Base-by-base conservation (phyloP, 1,140 invertebrate genomes). In the Camponotus floridanus region DNA sequence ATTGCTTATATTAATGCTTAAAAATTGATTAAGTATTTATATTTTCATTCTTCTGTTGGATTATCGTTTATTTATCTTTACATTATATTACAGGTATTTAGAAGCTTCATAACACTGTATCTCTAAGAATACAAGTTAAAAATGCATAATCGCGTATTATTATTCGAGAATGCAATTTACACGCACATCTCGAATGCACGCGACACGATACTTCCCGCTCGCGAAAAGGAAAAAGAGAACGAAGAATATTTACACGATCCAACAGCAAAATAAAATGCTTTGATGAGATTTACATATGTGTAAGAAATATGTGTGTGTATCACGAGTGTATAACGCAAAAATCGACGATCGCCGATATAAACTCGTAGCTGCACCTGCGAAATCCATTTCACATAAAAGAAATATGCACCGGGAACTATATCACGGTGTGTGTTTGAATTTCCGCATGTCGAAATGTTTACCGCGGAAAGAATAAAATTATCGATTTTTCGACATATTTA, bases 201-300 rank as follows among this genome's bases (percentile, higher is more conserved):
- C 33, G 36, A 76, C 39, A 61, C 21, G 61, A 64, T 67, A 67
- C 36, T 45, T 68, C 2, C n/a, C 15, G 18, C 15, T 61, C 36
- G n/a, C 18, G 51, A 36, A 51, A 51, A 15, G 18, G 48, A 51
- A 36, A 45, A 18, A 21, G 42, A 48, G 76, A 65, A 13, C 11
- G 31, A 51, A 8, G 55, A 67, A 15, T 78, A 26, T 67, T 67
- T 67, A 51, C 18, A 7, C 61, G 61, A 67, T 67, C 74, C 15
- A 62, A 0, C 21, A 42, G 55, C 74, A 67, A 26, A 26, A 26
- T 78, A 36, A 78, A 65, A 48, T 48, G 18, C 21, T 62, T 21
- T 78, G 39, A 78, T 48, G 39, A 65, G 76, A 78, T 78, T 78
- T 78, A 26, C 26, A 26, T 26, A 67, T 51, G 42, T 78, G 18